Evolutionary conservation across 2,797 vertebrate genomes (phyloP), one percentile per base, ranked within the genome.

Genomic region (Cossypha caffra): DNA sequence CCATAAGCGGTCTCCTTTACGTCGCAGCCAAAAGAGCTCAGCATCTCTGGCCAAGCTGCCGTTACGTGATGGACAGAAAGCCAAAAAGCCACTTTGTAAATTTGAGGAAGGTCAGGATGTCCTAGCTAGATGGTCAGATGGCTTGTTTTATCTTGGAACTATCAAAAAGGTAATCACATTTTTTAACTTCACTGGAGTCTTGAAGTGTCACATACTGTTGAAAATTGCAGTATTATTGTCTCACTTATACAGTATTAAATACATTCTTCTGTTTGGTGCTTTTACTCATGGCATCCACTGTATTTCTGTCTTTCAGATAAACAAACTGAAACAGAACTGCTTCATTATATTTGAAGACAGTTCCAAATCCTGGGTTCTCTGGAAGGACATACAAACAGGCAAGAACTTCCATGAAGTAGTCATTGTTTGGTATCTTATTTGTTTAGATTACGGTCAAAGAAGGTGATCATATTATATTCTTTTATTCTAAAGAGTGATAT

Each of bases 351-450:
- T 99, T 98, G 99, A 99, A 98, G 99, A 99, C 97, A 99, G 98
- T 94, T 99, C 99, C 74, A 99, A 99, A 96, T 99, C 99, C 95
- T 99, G 99, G 99, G 99, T 99, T 98, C 98, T 99, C 96, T 99
- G 99, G 99, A 99, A 99, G 97, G 99, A 99, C 97, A 99, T 99
- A 98, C 99, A 99, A 98, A 99, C 99, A 96, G 99, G 99, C 98
- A 98, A 98, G 98, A 94, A 58, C 63, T 86, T 92, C 40, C 73
- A 15, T 87, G 72, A 75, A 96, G 91, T 93, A 79, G 76, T 97
- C 38, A 16, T 93, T 98, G 73, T 92, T 97, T 81, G 87, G 61
- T 76, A 77, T 97, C 86, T 61, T 82, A 45, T 33, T 91, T 80
- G 52, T 83, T 82, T 85, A 74, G 83, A 58, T 47, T 64, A 64